These are phyloP conservation scores for Anseranas semipalmata DNA, from an alignment of 2,113 vertebrate genomes.

Conservation along the genomic window DNA sequence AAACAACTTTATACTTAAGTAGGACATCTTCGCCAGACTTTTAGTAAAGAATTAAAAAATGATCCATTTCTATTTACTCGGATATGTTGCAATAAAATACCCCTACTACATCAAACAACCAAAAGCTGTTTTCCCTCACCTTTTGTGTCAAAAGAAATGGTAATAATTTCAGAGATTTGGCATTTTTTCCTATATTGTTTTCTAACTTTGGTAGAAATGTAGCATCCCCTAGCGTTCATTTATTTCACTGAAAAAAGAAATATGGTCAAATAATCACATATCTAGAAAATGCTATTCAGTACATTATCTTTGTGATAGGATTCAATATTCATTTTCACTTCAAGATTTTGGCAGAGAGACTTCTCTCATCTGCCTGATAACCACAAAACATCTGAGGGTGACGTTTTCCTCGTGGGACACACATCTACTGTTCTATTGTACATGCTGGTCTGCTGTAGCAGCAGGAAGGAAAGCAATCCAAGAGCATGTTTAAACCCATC, in stretches of 20 bases:
- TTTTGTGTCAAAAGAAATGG: neutral
- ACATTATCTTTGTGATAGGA: neutral
- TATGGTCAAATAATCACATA: neutral
- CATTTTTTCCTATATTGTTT: fast-evolving
- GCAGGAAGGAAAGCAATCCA: neutral
- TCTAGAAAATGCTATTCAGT: neutral
- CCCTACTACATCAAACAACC: neutral
- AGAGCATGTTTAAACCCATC: neutral
- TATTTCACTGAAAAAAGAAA: neutral
- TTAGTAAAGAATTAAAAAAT: neutral
- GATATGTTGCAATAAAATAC: neutral
- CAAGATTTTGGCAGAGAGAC: neutral
- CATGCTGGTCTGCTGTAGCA: neutral
- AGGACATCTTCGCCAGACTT: neutral
- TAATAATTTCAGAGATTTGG: neutral
- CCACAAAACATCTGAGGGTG: neutral
- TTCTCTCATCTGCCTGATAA: neutral
- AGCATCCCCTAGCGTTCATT: conserved; percentile 37
- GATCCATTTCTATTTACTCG: neutral
- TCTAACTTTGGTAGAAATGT: neutral
- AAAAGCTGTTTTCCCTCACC: neutral
- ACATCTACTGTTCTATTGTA: neutral
- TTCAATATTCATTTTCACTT: neutral
- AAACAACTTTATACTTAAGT: neutral
- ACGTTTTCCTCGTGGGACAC: neutral